Percentiles rank a stretch among this genome's conserved stretches.
These are phyloP conservation scores for Agelastica alni DNA, from an alignment of 2,888 invertebrate genomes.

Conservation along the genomic window DNA sequence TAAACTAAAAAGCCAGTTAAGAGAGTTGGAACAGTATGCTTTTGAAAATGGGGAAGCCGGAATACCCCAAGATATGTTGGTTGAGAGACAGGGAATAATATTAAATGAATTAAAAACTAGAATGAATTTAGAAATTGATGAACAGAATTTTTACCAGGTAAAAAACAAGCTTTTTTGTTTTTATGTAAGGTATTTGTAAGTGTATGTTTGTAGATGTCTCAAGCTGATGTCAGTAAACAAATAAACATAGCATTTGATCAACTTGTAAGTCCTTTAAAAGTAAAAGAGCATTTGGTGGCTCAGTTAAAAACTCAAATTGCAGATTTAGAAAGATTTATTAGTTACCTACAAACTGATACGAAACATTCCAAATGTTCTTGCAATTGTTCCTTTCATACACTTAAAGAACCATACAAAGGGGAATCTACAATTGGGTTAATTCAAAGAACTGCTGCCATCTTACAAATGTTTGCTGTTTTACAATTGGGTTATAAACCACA, in stretches of 20 bases:
- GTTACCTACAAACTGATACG: slow-evolving; percentile 84
- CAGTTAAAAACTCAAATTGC: slow-evolving; percentile 96
- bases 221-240: slow-evolving; percentile 83
- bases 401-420: slow-evolving; percentile 52
- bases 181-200: not conserved
- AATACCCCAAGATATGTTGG: slow-evolving; percentile 74
- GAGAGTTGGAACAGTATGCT: slow-evolving; percentile 90
- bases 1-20: slow-evolving; percentile 86
- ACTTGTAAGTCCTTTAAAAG: slow-evolving; percentile 90
- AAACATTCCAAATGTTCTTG: slow-evolving; percentile 58
- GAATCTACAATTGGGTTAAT: slow-evolving; percentile 75
- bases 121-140: slow-evolving; percentile 84
- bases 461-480: slow-evolving; percentile 91
- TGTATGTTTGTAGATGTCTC: slow-evolving; percentile 60
- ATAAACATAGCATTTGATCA: slow-evolving; percentile 89
- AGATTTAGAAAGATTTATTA: slow-evolving; percentile 96
- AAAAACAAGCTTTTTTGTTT: slow-evolving; percentile 1
- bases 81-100: slow-evolving; percentile 88
- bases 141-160: slow-evolving; percentile 68
- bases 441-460: slow-evolving; percentile 83
- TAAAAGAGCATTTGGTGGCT: slow-evolving; percentile 93
- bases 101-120: slow-evolving; percentile 85
- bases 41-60: slow-evolving; percentile 85
- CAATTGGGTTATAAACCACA: slow-evolving; percentile 85
- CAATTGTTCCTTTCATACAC: slow-evolving; percentile 58